These are phyloP conservation scores for Heliconius himera DNA, from an alignment of 1,140 invertebrate genomes.

Conservation along the genomic window DNA sequence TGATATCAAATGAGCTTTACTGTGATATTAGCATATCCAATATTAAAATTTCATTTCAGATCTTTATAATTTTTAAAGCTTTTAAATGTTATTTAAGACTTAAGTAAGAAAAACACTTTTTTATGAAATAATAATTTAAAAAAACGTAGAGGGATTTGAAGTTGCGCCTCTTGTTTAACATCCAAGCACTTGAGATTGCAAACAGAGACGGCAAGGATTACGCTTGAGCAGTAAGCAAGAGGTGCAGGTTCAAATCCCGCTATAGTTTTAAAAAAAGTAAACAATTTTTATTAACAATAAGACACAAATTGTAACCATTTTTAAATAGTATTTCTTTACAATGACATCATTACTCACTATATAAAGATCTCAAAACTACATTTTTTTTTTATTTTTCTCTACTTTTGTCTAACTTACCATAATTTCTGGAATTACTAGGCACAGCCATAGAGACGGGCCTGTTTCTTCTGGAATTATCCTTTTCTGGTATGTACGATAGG, in stretches of 20 bases:
- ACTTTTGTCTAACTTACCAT: constrained; percentile 53
- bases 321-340: no score
- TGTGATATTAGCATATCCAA: constrained; percentile 3
- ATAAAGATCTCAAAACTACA: background rate
- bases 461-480: constrained; percentile 58
- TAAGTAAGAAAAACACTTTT: no score
- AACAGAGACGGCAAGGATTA: no score
- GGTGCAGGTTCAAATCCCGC: no score
- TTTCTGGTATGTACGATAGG: constrained; percentile 76
- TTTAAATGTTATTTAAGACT: no score
- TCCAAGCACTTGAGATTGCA: no score
- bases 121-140: no score
- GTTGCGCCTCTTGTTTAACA: no score
- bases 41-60: background rate
- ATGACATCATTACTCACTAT: background rate
- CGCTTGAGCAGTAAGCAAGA: no score
- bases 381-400: background rate
- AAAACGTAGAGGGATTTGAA: no score
- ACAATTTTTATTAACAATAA: background rate
- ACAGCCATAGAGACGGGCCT: constrained; percentile 72
- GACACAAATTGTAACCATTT: no score
- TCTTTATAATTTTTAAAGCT: background rate
- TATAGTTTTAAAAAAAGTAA: no score
- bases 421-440: constrained; percentile 64
- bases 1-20: constrained; percentile 6